Evolutionary conservation across 2,888 invertebrate species (phyloP), one percentile per base, ranked within the genome.

Genomic region (Hypercompe scribonia): DNA sequence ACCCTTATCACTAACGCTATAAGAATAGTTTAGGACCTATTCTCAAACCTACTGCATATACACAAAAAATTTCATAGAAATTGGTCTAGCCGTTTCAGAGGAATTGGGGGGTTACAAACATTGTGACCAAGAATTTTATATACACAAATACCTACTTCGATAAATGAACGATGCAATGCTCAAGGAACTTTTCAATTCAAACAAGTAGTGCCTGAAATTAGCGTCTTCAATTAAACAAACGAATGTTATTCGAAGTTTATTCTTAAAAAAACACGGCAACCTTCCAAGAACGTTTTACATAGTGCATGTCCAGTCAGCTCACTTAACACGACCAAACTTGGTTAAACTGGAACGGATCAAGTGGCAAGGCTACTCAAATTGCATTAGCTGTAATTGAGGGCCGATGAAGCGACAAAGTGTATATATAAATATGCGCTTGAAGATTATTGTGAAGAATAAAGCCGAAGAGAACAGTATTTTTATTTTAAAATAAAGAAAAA

Each of bases 301-400:
- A 1, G 0, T 13, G 28, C 28, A n/a, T 58, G 15, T 31, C 31
- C 61, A 61, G 61, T 18, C 31, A 31, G 5, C 18, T 1, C 18
- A 61, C 31, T 61, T 61, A 61, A 31, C 61, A 15, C 28, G 65
- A 74, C 50, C 84, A 84, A 87, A 87, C 90, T 87, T 82, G 89
- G 86, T 80, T 87, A 78, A 90, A 92, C 91, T 87, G 85, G 90
- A 87, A 83, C 83, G 86, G 88, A 90, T 90, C 88, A 82, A 83
- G 84, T 83, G 86, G 86, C 90, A 89, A 90, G 89, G 90, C 87
- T 85, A 89, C 88, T 84, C 87, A 91, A 93, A 93, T 94, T 91
- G 92, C 90, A 94, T 94, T 94, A 94, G 84, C 87, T 79, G 76
- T 86, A 85, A 90, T 91, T 88, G 89, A 89, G 88, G 88, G 85